Evolutionary conservation across 2,113 vertebrate genomes (phyloP), one percentile per base, ranked within the genome.

Genomic region (Myiozetetes cayanensis): DNA sequence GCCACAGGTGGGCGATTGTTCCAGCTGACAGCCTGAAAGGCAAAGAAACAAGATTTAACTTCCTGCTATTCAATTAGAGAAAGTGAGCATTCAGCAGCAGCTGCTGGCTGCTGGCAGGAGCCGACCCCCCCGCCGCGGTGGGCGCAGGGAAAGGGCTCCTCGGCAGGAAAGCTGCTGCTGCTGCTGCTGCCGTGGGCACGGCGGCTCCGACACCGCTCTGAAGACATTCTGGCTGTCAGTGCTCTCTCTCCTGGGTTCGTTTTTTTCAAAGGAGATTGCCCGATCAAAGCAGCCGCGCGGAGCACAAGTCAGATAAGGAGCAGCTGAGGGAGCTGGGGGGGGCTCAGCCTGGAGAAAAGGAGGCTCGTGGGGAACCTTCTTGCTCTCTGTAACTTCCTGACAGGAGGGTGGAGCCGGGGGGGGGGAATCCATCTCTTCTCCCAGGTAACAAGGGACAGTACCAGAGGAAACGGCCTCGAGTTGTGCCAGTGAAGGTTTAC

Each of bases 1-100:
- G 93, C 88, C 90, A 89, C 94, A 96, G 96, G 96, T 97, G 96
- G 93, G 94, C 80, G 39, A 96, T 97, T 97, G 96, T 95, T 96
- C 88, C 94, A 90, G 73, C 92, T 81, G 83, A 68, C 88, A 86
- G 92, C 72, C 76, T 19, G 72, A 55, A 46, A 94, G 76, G 93
- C 90, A 15, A 72, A 90, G 90, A 75, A 94, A 90, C 92, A 9
- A 85, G 92, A 65, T 27, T 72, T 65, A 93, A 41, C 93, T 96
- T 96, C 96, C 96, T 96, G 93, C 92, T 74, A 95, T 96, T 97
- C 87, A 95, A 86, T 56, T 21, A 47, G 87, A 95, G 96, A 86
- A 92, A 97, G 96, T 74, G 92, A 96, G 85, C 94, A 52, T 78
- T 93, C 87, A 86, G 92, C 90, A 93, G 59, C 92, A 89, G 96